Conservation (phyloP, 2,888 invertebrate genomes). For the Synergus japonicus region DNA sequence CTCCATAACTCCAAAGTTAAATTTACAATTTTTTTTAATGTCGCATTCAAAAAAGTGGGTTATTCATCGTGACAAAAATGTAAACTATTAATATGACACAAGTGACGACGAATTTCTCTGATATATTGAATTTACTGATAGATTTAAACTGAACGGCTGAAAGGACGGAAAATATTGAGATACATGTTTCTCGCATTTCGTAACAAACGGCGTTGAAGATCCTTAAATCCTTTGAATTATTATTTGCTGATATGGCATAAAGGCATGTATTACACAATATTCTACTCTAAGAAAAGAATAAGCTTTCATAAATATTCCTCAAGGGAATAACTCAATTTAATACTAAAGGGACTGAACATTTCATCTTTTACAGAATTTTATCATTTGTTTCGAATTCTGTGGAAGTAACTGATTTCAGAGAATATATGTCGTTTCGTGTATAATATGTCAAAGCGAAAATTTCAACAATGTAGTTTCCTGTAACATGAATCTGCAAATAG, state of each 20-base stretch:
- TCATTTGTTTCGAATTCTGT: too few relatives aligned
- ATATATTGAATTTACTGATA: not conserved
- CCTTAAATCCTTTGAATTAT: constrained; percentile 34
- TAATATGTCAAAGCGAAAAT: not conserved
- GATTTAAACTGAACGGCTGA: not conserved
- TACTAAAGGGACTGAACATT: too few relatives aligned
- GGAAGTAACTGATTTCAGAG: too few relatives aligned
- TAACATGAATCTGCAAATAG: constrained; percentile 8
- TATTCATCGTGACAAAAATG: not conserved
- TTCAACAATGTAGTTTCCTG: not conserved
- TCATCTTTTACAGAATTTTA: too few relatives aligned
- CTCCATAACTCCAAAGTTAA: not conserved
- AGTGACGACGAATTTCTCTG: not conserved
- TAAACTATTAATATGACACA: not conserved
- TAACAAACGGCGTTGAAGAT: constrained; percentile 33
- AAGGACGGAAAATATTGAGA: constrained; percentile 20
- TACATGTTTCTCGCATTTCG: not conserved
- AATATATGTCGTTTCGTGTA: not conserved
- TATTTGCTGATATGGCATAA: not conserved
- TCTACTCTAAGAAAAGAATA: not conserved
- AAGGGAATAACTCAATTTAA: too few relatives aligned
- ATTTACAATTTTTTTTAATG: not conserved
- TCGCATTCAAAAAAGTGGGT: not conserved
- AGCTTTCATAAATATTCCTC: not conserved
- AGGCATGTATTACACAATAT: not conserved